Evolutionary conservation across 2,888 invertebrate genomes (phyloP), one percentile per base, ranked within the genome.

Genomic region (Andrena fulva): DNA sequence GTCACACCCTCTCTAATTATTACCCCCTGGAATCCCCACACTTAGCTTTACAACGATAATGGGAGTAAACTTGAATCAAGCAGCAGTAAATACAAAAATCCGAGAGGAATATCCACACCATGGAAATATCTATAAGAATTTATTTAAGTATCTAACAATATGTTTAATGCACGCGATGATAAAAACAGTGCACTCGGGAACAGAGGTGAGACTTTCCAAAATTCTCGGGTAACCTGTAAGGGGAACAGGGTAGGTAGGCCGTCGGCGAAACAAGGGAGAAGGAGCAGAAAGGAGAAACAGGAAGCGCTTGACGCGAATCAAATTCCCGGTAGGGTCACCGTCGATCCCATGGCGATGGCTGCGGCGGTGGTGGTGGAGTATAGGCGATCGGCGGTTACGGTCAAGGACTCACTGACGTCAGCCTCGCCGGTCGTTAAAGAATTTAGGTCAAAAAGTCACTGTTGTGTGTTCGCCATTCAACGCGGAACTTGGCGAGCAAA

Each of bases 391-490:
- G 85, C 85, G 87, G 88, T 89, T 89, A 92, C 90, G 92, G 93
- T 92, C 93, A 93, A 93, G 92, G 93, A 90, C 92, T 92, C 82
- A 84, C 84, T 91, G 90, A 91, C 90, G 90, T 89, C 88, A 85
- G 84, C 84, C 84, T 86, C 87, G 89, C 84, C 80, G 81, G 89
- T 91, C 90, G 91, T 91, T 90, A 87, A 92, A 90, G 92, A 91
- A 93, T 93, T 93, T 92, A 92, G 93, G 93, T 92, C 93, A 90
- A 93, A 93, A 93, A 93, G 93, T 93, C 93, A 93, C 88, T 90
- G 90, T 79, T 86, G 85, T 69, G 73, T 69, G 73, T 76, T 87
- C 84, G 82, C 85, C 87, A 87, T 86, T 89, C 85, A 87, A 84
- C 86, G 85, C 86, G 82, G 78, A 77, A 77, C 82, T 82, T 79